Percentiles rank a stretch among this genome's conserved stretches.
phyloP scores from a whole-genome alignment of 2,113 vertebrate genomes.

The Cisticola juncidis region DNA sequence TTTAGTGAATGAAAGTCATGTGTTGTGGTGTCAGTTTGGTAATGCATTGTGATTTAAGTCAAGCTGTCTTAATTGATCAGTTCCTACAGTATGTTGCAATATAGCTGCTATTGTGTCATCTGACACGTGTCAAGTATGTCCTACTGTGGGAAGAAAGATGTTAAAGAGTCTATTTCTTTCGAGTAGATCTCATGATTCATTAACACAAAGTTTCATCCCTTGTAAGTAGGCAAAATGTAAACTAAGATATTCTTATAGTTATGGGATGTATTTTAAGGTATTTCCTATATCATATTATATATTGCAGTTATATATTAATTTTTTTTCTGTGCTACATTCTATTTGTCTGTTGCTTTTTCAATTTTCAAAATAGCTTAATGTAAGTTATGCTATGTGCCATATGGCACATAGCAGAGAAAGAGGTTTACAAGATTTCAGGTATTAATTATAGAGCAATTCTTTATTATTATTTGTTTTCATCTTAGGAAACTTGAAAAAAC shows the following conservation, averaged over 20 bases:
- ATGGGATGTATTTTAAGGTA: not conserved
- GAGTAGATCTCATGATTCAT: not conserved
- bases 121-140: not conserved
- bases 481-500: not conserved
- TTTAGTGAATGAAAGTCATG: not conserved
- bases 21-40: not conserved
- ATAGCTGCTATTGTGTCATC: not conserved
- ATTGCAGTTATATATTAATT: not conserved
- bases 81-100: not conserved
- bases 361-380: not conserved
- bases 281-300: not conserved
- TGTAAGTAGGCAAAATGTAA: not conserved
- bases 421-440: not conserved
- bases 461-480: not conserved
- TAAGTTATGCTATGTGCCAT: not conserved
- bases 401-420: too few relatives aligned
- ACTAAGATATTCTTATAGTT: not conserved
- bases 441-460: not conserved
- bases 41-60: not conserved
- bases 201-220: not conserved
- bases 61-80: not conserved
- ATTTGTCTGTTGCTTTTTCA: not conserved
- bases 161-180: not conserved
- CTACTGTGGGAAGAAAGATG: not conserved
- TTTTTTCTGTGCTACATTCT: not conserved